These are phyloP conservation scores for Rhorus exstirpatorius DNA, from an alignment of 2,888 invertebrate species.

Conservation along the genomic window DNA sequence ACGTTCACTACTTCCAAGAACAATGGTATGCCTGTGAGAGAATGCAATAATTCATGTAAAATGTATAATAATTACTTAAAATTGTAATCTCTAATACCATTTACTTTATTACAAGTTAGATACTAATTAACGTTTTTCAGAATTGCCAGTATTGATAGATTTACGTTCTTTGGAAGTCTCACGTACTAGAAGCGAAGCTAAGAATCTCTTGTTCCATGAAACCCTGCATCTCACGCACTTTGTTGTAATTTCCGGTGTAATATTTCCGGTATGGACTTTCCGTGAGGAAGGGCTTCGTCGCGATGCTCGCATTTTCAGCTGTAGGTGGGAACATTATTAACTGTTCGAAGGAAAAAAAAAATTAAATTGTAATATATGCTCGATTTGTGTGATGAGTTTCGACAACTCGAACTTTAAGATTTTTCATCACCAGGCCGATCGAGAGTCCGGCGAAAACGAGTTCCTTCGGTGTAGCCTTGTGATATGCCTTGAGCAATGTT, in stretches of 20 bases:
- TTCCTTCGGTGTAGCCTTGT: slow-evolving; percentile 82
- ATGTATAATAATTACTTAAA: background rate
- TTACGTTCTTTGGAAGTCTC: background rate
- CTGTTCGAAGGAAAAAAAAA: background rate
- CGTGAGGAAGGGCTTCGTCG: slow-evolving; percentile 86
- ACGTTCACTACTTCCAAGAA: background rate
- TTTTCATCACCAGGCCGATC: slow-evolving; percentile 20
- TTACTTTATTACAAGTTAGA: too few species aligned
- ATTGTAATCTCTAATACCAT: too few species aligned
- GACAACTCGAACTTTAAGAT: background rate
- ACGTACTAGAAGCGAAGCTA: background rate
- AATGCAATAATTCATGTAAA: background rate
- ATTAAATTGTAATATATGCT: background rate
- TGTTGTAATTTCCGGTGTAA: slow-evolving; percentile 85
- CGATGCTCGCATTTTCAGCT: slow-evolving; percentile 85
- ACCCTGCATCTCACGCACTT: slow-evolving; percentile 87
- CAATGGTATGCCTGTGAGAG: background rate
- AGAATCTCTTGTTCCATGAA: slow-evolving; percentile 85
- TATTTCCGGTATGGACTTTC: slow-evolving; percentile 85
- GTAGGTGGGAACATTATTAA: slow-evolving; percentile 86
- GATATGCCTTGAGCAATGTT: slow-evolving; percentile 84
- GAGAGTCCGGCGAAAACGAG: slow-evolving; percentile 83
- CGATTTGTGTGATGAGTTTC: background rate
- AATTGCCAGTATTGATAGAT: too few species aligned
- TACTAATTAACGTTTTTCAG: too few species aligned